Evolutionary conservation across 2,888 invertebrate genomes (phyloP).

Genomic region (Lycophotia porphyrea): DNA sequence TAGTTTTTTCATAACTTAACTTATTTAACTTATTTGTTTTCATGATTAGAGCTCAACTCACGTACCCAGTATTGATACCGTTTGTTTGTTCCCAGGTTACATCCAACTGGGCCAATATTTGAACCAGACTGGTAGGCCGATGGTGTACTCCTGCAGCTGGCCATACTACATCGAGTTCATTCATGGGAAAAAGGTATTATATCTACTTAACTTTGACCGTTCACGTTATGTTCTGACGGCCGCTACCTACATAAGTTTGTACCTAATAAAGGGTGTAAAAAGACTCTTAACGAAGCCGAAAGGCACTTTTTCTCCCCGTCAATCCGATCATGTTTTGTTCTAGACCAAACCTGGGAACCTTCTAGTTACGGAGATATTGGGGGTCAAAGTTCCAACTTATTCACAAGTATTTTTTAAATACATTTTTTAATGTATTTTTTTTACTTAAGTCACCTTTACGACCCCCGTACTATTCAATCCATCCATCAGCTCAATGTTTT

Average conservation of each 20-base stretch:
- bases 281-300: too few relatives aligned
- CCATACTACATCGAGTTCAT: slow-evolving; percentile 93
- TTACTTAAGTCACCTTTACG: too few relatives aligned
- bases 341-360: too few relatives aligned
- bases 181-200: slow-evolving; percentile 86
- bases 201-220: background rate
- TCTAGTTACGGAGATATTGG: too few relatives aligned
- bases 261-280: too few relatives aligned
- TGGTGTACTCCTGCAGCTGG: slow-evolving; percentile 96
- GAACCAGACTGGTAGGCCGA: slow-evolving; percentile 93
- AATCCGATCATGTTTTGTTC: too few relatives aligned
- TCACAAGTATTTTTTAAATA: too few relatives aligned
- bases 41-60: background rate
- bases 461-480: too few relatives aligned
- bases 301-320: too few relatives aligned
- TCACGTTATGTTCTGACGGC: background rate
- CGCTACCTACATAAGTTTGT: background rate
- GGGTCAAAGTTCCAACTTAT: too few relatives aligned
- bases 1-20: background rate
- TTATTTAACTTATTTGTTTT: background rate
- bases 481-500: too few relatives aligned
- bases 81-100: slow-evolving; percentile 90
- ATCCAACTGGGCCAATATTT: slow-evolving; percentile 91
- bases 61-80: background rate
- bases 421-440: too few relatives aligned